These are phyloP conservation scores for Lepidothrix coronata DNA, from an alignment of 2,113 vertebrate species.

Conservation along the genomic window DNA sequence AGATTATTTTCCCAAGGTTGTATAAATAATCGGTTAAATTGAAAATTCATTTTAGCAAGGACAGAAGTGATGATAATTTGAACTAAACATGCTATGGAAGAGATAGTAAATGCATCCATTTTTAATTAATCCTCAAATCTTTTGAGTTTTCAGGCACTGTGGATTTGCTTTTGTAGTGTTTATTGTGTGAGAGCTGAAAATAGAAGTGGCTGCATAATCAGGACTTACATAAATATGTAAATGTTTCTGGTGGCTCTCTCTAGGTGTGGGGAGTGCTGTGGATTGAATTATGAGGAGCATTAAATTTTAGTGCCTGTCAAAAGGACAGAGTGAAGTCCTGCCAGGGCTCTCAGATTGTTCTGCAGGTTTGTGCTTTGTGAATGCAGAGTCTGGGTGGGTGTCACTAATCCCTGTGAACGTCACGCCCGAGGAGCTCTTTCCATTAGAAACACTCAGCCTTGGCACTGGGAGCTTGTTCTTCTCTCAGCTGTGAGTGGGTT, in stretches of 20 bases:
- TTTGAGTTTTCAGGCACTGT: neutral
- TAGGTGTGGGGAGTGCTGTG: neutral
- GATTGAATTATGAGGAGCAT: neutral
- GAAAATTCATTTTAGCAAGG: neutral
- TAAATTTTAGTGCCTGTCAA: neutral
- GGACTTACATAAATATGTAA: slow-evolving; percentile 26
- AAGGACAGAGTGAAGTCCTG: neutral
- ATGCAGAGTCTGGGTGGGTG: neutral
- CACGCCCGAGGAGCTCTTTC: neutral
- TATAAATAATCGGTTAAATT: neutral
- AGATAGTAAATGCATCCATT: neutral
- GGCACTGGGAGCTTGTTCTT: neutral
- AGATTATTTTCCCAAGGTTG: neutral
- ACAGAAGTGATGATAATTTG: neutral
- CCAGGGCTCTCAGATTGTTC: neutral
- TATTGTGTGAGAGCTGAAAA: neutral
- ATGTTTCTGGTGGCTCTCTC: neutral
- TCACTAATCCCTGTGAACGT: neutral
- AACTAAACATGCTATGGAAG: neutral
- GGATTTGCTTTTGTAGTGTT: neutral
- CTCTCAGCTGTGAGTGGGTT: slow-evolving; percentile 36
- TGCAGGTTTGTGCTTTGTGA: neutral
- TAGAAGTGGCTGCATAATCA: slow-evolving; percentile 18
- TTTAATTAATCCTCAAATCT: neutral
- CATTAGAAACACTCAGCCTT: neutral